These are phyloP conservation scores for Timandra comae DNA, from an alignment of 2,888 invertebrate species.

Conservation along the genomic window DNA sequence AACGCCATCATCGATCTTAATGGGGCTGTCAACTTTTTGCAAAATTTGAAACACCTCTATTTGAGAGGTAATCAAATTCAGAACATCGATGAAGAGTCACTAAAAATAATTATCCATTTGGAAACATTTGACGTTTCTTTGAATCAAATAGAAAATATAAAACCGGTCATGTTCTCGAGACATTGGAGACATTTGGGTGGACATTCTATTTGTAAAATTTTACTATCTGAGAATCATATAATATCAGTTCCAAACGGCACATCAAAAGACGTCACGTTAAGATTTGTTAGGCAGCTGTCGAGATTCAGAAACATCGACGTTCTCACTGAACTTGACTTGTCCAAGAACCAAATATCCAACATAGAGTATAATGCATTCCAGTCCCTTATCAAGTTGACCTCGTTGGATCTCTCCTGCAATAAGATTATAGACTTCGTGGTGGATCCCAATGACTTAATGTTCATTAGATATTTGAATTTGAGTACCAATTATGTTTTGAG, in stretches of 20 bases:
- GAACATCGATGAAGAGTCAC: constrained; percentile 45
- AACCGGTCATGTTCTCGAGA: constrained; percentile 46
- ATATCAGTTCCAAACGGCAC: constrained; percentile 45
- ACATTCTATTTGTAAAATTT: constrained; percentile 49
- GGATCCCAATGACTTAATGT: constrained; percentile 40
- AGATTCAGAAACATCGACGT: constrained; percentile 30
- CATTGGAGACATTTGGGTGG: constrained; percentile 55
- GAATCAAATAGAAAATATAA: constrained; percentile 45
- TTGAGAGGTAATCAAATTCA: constrained; percentile 48
- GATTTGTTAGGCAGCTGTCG: constrained; percentile 28
- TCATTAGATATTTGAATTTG: constrained; percentile 49
- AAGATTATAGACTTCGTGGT: constrained; percentile 43
- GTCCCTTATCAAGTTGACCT: constrained; percentile 39
- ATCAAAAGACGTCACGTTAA: constrained; percentile 27
- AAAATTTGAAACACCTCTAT: constrained; percentile 49
- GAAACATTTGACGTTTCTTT: constrained; percentile 59
- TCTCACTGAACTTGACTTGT: constrained; percentile 53
- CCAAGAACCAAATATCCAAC: constrained; percentile 45
- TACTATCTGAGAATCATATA: constrained; percentile 51
- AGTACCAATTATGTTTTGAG: constrained; percentile 45
- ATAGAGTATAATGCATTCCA: constrained; percentile 57
- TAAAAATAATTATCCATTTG: constrained; percentile 53
- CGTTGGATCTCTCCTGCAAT: constrained; percentile 53
- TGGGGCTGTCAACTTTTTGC: constrained; percentile 54
- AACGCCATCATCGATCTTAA: constrained; percentile 56